A percentile compares a stretch with the other conserved stretches of the same genome.
These are phyloP conservation scores for Pentalonia nigronervosa DNA, from an alignment of 1,140 invertebrate species.

Conservation along the genomic window DNA sequence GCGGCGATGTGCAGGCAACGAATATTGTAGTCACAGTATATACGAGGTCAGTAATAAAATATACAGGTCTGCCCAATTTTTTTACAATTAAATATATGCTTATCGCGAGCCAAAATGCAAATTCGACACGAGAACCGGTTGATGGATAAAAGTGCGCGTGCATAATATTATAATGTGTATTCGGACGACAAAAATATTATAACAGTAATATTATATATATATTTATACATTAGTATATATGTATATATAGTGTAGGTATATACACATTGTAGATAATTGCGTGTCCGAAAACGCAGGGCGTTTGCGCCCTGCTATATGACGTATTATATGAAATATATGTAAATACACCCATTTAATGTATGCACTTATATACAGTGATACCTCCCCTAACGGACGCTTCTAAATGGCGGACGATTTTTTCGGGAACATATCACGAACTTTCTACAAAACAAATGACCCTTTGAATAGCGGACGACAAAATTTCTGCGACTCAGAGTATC, in stretches of 20 bases:
- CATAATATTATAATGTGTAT: neutral
- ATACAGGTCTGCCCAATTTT: constrained; percentile 21
- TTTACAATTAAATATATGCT: neutral
- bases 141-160: neutral
- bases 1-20: neutral
- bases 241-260: neutral
- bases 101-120: constrained; percentile 15
- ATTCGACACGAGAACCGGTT: neutral
- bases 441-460: no score
- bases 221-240: no score
- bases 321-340: neutral
- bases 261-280: no score
- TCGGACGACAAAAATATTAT: neutral
- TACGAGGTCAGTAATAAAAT: constrained; percentile 17
- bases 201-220: neutral
- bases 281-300: neutral
- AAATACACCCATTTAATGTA: neutral
- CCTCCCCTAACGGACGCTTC: no score
- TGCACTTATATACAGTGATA: no score
- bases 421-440: no score
- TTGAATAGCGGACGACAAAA: no score
- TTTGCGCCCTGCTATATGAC: neutral
- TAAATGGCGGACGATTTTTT: no score
- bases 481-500: no score
- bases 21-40: neutral